phyloP scores from a whole-genome alignment of 2,888 invertebrate species.

The Coecobrya sp. region DNA sequence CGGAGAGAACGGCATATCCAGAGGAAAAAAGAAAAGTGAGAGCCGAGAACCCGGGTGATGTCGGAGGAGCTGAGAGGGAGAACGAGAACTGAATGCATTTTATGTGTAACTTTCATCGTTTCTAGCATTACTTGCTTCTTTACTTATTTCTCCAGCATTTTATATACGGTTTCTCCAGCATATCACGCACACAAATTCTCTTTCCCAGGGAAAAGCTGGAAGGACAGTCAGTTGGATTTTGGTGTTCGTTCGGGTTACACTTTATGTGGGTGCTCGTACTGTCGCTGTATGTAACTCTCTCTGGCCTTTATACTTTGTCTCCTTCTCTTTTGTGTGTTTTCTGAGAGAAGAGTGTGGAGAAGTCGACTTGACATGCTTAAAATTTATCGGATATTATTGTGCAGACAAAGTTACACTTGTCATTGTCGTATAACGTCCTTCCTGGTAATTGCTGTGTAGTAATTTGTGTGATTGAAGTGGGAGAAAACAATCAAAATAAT shows the following conservation, averaged over 20 bases:
- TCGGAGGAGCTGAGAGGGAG: background rate
- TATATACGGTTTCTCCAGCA: background rate
- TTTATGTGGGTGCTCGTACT: constrained; percentile 14
- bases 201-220: constrained; percentile 22
- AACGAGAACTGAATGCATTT: constrained; percentile 42
- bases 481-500: too few relatives aligned
- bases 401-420: too few relatives aligned
- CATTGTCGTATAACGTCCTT: too few relatives aligned
- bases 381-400: too few relatives aligned
- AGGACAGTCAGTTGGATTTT: constrained; percentile 61
- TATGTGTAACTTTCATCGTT: constrained; percentile 33
- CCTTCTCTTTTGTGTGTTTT: too few relatives aligned
- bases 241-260: constrained; percentile 60
- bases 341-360: background rate
- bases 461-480: too few relatives aligned
- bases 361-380: background rate
- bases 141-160: constrained; percentile 33
- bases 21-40: too few relatives aligned
- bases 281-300: background rate
- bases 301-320: background rate
- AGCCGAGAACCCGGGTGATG: too few relatives aligned
- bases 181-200: background rate
- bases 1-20: too few relatives aligned
- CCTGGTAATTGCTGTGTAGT: too few relatives aligned
- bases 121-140: background rate